phyloP scores from a whole-genome alignment of 2,888 invertebrate genomes.

The Anarsia innoxiella region DNA sequence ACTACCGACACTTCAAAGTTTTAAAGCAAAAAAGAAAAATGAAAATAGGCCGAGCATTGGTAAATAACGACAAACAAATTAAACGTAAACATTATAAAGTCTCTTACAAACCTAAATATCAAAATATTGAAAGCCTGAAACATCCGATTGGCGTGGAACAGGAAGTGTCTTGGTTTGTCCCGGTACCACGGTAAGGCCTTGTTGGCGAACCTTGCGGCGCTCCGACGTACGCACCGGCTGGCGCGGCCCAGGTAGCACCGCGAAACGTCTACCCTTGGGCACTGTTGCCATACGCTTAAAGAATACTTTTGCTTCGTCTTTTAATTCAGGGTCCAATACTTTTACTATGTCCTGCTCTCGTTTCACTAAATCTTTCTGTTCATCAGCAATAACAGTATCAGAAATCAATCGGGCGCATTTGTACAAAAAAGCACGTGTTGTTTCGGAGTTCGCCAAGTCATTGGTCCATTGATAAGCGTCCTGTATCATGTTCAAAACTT shows the following conservation, averaged over 20 bases:
- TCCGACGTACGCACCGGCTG: not conserved
- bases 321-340: not conserved
- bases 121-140: not conserved
- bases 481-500: conserved; percentile 58
- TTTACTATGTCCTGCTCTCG: conserved; percentile 28
- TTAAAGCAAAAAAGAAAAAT: no score
- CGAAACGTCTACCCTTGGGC: not conserved
- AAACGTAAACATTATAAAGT: no score
- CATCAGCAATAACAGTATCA: conserved; percentile 47
- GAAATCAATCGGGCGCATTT: conserved; percentile 56
- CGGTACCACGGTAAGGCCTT: not conserved
- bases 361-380: conserved; percentile 50
- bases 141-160: not conserved
- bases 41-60: no score
- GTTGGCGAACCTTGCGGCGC: not conserved
- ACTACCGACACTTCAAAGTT: no score
- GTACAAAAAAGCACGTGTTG: no score
- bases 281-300: not conserved
- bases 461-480: conserved; percentile 56
- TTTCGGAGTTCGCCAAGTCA: conserved; percentile 55
- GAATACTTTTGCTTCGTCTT: not conserved
- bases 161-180: not conserved
- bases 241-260: not conserved
- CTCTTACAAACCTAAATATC: no score
- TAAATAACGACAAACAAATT: no score